Base-by-base conservation (phyloP, 92 coral and sea anemone species). In the Parazoanthus atlanticus region DNA sequence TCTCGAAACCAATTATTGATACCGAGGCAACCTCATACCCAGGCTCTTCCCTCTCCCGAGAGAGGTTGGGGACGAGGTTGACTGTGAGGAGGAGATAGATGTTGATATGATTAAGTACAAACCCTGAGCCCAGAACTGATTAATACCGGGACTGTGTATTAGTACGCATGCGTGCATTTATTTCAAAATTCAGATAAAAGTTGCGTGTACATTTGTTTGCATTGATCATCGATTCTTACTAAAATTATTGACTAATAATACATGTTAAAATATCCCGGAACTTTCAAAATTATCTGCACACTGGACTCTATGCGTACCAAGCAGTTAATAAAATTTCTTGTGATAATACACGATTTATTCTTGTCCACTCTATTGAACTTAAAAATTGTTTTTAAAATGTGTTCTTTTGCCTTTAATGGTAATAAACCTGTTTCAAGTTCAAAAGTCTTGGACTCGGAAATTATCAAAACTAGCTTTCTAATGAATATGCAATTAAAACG, bases 81-180 rank as follows among this genome's bases (percentile, higher is more conserved):
- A 36, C 38, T 43, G 49, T 43, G 49, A n/a, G 49, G 49, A 43
- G 49, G 5, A 8, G 49, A 43, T 43, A 52, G 58, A 52, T 1
- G 58, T 52, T 52, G 21, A 13, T 3, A 52, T n/a, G n/a, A n/a
- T n/a, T n/a, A 34, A 8, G 52, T 23, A 76, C 26, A 28, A 9
- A 16, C 52, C 52, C 76, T 8, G 5, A 71, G 21, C 5, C 36
- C 26, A 12, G 1, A 47, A 30, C n/a, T n/a, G n/a, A 79, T 28
- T 29, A 81, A 26, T 6, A 81, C 16, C 1, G 1, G 12, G 23
- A 36, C 25, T 31, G 41, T 15, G 12, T 31, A 6, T 36, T 65
- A 69, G 87, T 84, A 84, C 46, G 78, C 56, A 84, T 84, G 78
- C 29, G 87, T 84, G 87, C 87, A 41, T 84, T 84, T 84, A 84